A percentile compares a stretch with the other conserved stretches of the same genome.
Evolutionary conservation across 2,888 invertebrate species (phyloP).

Genomic region (Cosmia trapezina): DNA sequence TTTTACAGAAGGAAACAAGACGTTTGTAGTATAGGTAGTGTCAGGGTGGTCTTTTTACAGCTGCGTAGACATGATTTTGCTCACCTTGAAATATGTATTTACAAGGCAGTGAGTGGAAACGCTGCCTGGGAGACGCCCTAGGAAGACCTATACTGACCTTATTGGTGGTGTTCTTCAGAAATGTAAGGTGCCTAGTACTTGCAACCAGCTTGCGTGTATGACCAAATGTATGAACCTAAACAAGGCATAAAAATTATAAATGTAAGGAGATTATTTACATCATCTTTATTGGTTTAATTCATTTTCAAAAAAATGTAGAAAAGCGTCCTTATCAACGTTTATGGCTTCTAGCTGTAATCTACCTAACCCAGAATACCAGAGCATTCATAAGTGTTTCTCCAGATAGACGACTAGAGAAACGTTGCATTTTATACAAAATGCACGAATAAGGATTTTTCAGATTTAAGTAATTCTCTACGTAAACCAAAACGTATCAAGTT

Average conservation of each 20-base stretch:
- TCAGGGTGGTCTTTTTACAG: background rate
- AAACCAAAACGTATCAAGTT: conserved; percentile 35
- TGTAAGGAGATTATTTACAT: too few species aligned
- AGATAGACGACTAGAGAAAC: background rate
- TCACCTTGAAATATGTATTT: background rate
- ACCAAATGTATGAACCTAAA: too few species aligned
- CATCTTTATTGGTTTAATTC: too few species aligned
- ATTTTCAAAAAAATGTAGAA: background rate
- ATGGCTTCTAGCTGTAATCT: background rate
- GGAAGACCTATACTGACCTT: too few species aligned
- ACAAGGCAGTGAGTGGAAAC: too few species aligned
- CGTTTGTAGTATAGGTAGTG: background rate
- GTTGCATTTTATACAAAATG: conserved; percentile 9
- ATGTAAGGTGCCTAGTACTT: too few species aligned
- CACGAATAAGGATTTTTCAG: conserved; percentile 14
- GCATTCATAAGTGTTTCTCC: background rate
- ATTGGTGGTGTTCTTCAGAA: too few species aligned
- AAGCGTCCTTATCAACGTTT: too few species aligned
- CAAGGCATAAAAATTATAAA: too few species aligned
- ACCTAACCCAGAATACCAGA: background rate
- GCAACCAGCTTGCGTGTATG: too few species aligned
- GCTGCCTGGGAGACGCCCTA: too few species aligned
- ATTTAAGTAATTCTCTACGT: conserved; percentile 28
- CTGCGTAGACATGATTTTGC: background rate
- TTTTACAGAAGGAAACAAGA: background rate